A percentile compares a stretch with the other conserved stretches of the same genome.
Evolutionary conservation across 37 sponge, comb jelly and placozoan genomes (phyloP).

Genomic region (Bolinopsis microptera): DNA sequence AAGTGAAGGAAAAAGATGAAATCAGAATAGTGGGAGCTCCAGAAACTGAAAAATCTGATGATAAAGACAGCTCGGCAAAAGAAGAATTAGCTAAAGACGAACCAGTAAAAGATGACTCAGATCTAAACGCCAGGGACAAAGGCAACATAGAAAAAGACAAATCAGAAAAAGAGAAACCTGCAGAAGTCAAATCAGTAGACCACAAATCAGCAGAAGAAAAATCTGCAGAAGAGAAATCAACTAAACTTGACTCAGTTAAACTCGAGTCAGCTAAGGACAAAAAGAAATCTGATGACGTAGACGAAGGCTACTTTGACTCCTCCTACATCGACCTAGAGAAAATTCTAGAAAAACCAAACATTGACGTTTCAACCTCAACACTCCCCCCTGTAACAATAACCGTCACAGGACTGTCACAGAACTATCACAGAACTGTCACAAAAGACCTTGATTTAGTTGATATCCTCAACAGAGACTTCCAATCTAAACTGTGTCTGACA

Average conservation of each 20-base stretch:
- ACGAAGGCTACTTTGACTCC: slow-evolving; percentile 39
- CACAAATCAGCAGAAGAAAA: neutral
- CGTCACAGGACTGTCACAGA: neutral
- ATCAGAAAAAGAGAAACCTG: neutral
- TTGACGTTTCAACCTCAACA: neutral
- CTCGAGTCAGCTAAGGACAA: neutral
- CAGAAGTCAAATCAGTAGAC: neutral
- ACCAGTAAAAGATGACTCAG: too few species aligned
- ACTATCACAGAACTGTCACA: neutral
- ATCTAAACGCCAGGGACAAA: neutral
- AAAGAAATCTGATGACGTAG: neutral
- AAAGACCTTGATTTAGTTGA: neutral
- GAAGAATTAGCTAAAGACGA: neutral
- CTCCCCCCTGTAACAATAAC: neutral
- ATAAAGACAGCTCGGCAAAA: neutral
- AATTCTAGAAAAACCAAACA: neutral
- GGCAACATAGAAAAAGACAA: neutral
- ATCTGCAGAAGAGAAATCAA: neutral
- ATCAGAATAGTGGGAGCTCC: neutral
- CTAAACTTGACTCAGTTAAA: neutral
- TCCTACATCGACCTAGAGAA: neutral
- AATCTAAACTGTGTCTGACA: neutral
- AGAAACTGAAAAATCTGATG: neutral
- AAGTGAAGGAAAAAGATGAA: neutral
- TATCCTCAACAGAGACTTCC: neutral